These are phyloP conservation scores for Proterorhinus semilunaris DNA, from an alignment of 2,113 vertebrate species.

Conservation along the genomic window DNA sequence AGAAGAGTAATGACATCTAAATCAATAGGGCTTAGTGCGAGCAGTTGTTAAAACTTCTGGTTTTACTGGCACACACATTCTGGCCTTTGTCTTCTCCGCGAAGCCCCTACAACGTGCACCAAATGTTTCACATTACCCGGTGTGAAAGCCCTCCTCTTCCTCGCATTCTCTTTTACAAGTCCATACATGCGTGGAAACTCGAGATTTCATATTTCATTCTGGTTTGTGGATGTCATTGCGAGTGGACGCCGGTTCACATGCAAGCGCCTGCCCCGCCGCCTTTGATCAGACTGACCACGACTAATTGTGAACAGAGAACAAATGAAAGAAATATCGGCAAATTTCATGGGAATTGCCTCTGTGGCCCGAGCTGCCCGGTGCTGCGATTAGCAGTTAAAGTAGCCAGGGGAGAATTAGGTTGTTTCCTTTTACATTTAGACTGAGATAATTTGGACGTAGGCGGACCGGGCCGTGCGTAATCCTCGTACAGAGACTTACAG, in stretches of 20 bases:
- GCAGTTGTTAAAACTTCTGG: constrained; percentile 84
- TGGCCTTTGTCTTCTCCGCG: constrained; percentile 82
- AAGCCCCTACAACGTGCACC: constrained; percentile 90
- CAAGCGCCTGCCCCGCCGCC: constrained; percentile 83
- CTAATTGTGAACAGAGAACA: constrained; percentile 98
- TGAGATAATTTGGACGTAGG: constrained; percentile 31
- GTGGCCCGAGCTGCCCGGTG: constrained; percentile 81
- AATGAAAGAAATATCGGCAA: constrained; percentile 99
- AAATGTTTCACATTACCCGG: constrained; percentile 99
- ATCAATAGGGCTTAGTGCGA: constrained; percentile 76
- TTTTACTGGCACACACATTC: constrained; percentile 84
- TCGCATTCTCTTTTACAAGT: constrained; percentile 97
- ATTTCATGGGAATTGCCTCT: constrained; percentile 98
- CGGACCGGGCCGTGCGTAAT: constrained; percentile 16
- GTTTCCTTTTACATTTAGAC: constrained; percentile 78
- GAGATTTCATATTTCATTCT: constrained; percentile 99
- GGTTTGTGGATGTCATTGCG: constrained; percentile 97
- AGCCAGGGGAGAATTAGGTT: constrained; percentile 78
- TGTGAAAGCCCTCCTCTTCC: constrained; percentile 99
- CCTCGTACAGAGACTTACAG: constrained; percentile 20
- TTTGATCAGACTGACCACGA: constrained; percentile 97
- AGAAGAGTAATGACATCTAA: constrained; percentile 79
- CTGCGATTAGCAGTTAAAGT: constrained; percentile 83
- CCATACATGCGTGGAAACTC: constrained; percentile 94
- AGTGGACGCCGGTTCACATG: constrained; percentile 97